phyloP scores from a whole-genome alignment of 2,113 vertebrate species.

The Colius striatus region DNA sequence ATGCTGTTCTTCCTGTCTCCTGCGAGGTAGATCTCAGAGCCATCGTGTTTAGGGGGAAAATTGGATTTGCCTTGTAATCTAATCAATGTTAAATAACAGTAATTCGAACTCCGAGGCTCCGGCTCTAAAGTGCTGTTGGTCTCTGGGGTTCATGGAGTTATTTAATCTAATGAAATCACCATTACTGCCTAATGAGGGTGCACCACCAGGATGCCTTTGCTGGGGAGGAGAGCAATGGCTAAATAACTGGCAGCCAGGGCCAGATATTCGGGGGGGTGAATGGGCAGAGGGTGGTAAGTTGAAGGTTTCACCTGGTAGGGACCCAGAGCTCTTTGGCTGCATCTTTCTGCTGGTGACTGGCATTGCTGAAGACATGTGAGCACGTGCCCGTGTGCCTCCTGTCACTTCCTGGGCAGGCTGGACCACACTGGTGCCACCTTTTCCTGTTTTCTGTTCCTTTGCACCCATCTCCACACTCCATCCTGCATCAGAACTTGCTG shows the following conservation, averaged over 20 bases:
- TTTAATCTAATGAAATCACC: constrained; percentile 72
- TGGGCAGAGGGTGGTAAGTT: not conserved
- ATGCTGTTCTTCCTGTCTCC: not conserved
- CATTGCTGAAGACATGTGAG: not conserved
- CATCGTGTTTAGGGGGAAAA: constrained; percentile 29
- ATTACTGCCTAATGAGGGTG: constrained; percentile 50
- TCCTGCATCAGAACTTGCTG: not conserved
- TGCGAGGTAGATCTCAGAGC: constrained; percentile 5
- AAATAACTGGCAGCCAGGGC: not conserved
- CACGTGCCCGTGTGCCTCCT: accelerated
- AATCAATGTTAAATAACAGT: constrained; percentile 71
- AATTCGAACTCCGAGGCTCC: constrained; percentile 43
- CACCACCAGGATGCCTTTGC: not conserved
- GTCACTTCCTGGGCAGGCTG: not conserved
- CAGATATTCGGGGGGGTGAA: not conserved
- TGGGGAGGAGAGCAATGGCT: not conserved
- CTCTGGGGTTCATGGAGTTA: constrained; percentile 58
- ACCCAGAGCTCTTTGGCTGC: not conserved
- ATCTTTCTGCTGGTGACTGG: not conserved
- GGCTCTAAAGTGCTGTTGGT: constrained; percentile 54
- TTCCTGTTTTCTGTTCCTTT: not conserved
- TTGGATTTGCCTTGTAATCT: constrained; percentile 69
- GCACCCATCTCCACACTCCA: not conserved
- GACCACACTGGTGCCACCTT: not conserved
- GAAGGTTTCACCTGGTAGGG: not conserved